Evolutionary conservation across 2,888 invertebrate genomes (phyloP).

Genomic region (Ornithoptera alexandrae): DNA sequence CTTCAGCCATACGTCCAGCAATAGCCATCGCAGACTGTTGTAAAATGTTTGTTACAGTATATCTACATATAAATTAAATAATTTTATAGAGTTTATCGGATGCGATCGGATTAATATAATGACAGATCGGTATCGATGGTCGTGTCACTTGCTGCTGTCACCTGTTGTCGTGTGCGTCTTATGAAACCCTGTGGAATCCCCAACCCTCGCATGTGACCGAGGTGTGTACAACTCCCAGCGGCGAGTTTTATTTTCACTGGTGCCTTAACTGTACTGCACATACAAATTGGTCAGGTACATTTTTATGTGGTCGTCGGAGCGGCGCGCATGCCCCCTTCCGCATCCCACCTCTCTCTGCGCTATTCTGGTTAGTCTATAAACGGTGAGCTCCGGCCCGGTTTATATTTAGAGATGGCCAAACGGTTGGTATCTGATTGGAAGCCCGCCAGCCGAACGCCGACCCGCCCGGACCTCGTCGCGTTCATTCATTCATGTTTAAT

Average conservation of each 20-base stretch:
- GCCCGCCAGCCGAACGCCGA: slow-evolving; percentile 50
- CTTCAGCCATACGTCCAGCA: too few species aligned
- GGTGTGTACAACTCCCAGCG: slow-evolving; percentile 4
- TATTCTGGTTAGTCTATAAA: slow-evolving; percentile 73
- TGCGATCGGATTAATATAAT: too few species aligned
- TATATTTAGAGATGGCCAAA: slow-evolving; percentile 72
- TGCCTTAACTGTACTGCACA: slow-evolving; percentile 36
- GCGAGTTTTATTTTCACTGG: slow-evolving; percentile 14
- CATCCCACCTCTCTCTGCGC: slow-evolving; percentile 49
- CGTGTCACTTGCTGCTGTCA: too few species aligned
- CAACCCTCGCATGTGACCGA: too few species aligned
- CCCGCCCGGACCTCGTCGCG: slow-evolving; percentile 35
- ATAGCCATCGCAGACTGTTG: too few species aligned
- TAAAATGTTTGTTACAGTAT: too few species aligned
- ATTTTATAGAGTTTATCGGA: too few species aligned
- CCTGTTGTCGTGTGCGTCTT: background rate
- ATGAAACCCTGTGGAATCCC: slow-evolving; percentile 23
- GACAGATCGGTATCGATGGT: too few species aligned
- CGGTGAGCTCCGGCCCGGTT: slow-evolving; percentile 54
- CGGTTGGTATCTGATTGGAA: slow-evolving; percentile 73
- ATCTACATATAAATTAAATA: too few species aligned
- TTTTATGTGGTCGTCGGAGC: slow-evolving; percentile 30
- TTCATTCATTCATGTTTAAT: slow-evolving; percentile 40
- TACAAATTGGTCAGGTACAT: slow-evolving; percentile 45
- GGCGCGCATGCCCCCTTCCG: slow-evolving; percentile 41